phyloP scores from a whole-genome alignment of 2,797 vertebrate species.

The Pterois miles region DNA sequence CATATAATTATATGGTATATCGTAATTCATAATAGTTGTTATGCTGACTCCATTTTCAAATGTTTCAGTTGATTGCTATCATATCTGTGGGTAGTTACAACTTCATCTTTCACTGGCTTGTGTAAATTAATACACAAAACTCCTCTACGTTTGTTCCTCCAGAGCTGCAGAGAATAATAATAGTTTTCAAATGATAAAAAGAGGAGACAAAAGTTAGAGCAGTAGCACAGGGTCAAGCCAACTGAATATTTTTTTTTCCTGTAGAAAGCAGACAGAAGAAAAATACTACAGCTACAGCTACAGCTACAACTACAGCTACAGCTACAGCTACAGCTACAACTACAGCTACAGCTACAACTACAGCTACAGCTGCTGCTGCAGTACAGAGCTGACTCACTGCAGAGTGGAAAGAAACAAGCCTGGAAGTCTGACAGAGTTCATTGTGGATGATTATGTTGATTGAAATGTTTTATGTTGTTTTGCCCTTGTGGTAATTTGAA shows the following conservation, averaged over 20 bases:
- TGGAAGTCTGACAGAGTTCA: constrained; percentile 36
- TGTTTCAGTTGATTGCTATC: background rate
- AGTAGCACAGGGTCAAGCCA: constrained; percentile 31
- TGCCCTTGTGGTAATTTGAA: constrained; percentile 27
- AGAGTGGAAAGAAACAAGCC: constrained; percentile 45
- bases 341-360: too few relatives aligned
- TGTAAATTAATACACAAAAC: constrained; percentile 5
- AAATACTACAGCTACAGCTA: constrained; percentile 12
- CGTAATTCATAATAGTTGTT: background rate
- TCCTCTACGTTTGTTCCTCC: background rate
- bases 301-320: too few relatives aligned
- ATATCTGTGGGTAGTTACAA: background rate
- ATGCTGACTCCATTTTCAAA: background rate
- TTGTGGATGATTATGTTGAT: constrained; percentile 31
- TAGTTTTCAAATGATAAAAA: constrained; percentile 9
- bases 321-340: too few relatives aligned
- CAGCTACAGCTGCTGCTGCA: constrained; percentile 61
- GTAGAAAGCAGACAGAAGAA: constrained; percentile 41
- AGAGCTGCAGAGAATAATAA: background rate
- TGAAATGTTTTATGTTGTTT: constrained; percentile 23
- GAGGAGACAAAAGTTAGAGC: constrained; percentile 15
- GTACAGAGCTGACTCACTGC: constrained; percentile 60
- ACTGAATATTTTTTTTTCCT: constrained; percentile 39
- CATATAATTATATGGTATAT: background rate
- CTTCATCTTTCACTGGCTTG: background rate